phyloP scores from a whole-genome alignment of 1,140 invertebrate genomes.

The Rhysida immarginata region DNA sequence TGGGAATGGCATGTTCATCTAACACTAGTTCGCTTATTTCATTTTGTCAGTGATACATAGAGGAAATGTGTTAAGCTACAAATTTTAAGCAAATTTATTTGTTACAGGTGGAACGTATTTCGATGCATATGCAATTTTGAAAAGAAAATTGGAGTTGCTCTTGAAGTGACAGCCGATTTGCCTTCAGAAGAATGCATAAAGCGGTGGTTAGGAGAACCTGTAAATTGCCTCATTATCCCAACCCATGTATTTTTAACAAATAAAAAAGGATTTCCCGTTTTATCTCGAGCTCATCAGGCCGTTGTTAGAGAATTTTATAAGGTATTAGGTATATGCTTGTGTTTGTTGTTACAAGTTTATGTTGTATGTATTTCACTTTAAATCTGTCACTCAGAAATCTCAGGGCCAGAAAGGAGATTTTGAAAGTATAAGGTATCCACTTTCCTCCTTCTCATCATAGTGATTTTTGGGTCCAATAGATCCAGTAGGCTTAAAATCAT shows the following conservation, averaged over 20 bases:
- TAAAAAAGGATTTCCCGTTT: slow-evolving; percentile 69
- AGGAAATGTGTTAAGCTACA: neutral
- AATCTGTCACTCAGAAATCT: no score
- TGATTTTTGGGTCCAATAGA: no score
- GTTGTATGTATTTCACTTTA: no score
- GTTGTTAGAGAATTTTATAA: slow-evolving; percentile 39
- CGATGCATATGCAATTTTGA: slow-evolving; percentile 56
- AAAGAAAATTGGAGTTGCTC: slow-evolving; percentile 51
- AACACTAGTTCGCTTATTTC: no score
- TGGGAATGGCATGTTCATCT: slow-evolving; percentile 52
- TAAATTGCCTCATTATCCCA: slow-evolving; percentile 67
- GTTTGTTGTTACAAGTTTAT: no score
- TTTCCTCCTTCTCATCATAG: no score
- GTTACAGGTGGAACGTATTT: slow-evolving; percentile 64
- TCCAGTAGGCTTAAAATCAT: no score
- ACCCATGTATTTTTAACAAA: slow-evolving; percentile 43
- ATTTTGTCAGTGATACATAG: neutral
- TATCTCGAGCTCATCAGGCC: slow-evolving; percentile 66
- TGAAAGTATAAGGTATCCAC: no score
- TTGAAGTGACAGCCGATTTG: slow-evolving; percentile 48
- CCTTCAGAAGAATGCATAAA: slow-evolving; percentile 48
- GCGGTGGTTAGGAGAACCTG: slow-evolving; percentile 83
- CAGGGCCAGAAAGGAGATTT: no score
- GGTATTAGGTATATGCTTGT: no score
- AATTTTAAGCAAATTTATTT: slow-evolving; percentile 7